Conservation (phyloP, 2,888 invertebrate species). For the Caenorhabditis angaria region DNA sequence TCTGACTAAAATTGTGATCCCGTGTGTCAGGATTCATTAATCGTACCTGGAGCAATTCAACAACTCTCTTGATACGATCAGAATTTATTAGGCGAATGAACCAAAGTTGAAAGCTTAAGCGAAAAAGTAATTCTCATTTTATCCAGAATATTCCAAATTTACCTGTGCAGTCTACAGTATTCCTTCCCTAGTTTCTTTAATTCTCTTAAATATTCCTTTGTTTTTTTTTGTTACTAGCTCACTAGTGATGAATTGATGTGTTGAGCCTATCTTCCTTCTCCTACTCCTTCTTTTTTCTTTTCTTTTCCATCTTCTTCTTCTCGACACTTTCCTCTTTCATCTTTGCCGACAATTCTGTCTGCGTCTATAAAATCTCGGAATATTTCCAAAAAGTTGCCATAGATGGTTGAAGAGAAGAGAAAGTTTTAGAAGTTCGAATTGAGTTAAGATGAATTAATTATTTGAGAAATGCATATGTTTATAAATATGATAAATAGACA, state of each 20-base stretch:
- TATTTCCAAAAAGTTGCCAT: neutral
- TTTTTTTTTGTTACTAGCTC: neutral
- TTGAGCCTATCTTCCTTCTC: neutral
- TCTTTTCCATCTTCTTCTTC: neutral
- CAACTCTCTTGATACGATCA: too few relatives aligned
- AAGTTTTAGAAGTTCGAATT: neutral
- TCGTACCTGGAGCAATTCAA: too few relatives aligned
- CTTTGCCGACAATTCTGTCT: conserved; percentile 6
- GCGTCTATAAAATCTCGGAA: neutral
- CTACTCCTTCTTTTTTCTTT: conserved; percentile 7
- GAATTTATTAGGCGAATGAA: too few relatives aligned
- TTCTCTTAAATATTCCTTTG: conserved; percentile 1
- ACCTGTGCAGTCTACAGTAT: neutral
- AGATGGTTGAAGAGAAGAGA: neutral
- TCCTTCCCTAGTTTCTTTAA: neutral
- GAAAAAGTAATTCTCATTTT: too few relatives aligned
- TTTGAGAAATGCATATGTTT: neutral
- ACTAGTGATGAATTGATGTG: conserved; percentile 10
- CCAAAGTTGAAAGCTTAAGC: too few relatives aligned
- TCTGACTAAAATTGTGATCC: too few relatives aligned
- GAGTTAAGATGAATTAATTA: neutral
- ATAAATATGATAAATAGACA: neutral
- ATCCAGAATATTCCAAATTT: neutral
- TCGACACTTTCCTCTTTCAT: conserved; percentile 10
- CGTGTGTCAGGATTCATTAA: too few relatives aligned